A percentile compares a stretch with the other conserved stretches of the same genome.
Conservation (phyloP, 2,888 invertebrate species). For the Gymnosoma rotundatum region DNA sequence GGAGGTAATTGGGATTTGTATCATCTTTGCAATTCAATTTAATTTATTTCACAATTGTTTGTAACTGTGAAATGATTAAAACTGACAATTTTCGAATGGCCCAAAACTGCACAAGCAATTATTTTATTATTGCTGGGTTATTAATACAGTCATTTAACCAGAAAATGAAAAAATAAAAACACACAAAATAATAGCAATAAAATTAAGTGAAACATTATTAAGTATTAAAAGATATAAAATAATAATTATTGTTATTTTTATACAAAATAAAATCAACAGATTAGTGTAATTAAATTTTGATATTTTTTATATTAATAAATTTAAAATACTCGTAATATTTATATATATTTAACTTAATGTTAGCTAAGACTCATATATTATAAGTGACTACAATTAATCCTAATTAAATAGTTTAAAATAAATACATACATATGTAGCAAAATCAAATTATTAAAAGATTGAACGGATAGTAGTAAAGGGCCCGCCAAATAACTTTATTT, state of each 20-base stretch:
- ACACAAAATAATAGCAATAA: slow-evolving; percentile 16
- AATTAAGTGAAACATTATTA: slow-evolving; percentile 1
- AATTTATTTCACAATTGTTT: slow-evolving; percentile 70
- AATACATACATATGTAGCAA: no score
- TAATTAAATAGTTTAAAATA: no score
- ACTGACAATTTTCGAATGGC: slow-evolving; percentile 65
- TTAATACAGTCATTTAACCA: slow-evolving; percentile 70
- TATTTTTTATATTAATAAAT: no score
- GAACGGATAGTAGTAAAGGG: no score
- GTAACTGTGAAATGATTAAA: slow-evolving; percentile 68
- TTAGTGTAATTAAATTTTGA: slow-evolving; percentile 15
- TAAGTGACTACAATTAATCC: no score
- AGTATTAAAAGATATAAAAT: neutral
- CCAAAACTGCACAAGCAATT: slow-evolving; percentile 66
- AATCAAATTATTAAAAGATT: no score
- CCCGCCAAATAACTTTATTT: no score
- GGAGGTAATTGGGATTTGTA: slow-evolving; percentile 53
- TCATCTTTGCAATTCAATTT: slow-evolving; percentile 65
- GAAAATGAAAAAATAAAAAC: slow-evolving; percentile 46
- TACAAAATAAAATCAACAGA: slow-evolving; percentile 16
- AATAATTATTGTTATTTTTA: slow-evolving; percentile 14
- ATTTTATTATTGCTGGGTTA: slow-evolving; percentile 67
- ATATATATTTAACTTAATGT: neutral
- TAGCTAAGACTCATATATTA: no score
- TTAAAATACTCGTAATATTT: no score